phyloP scores from a whole-genome alignment of 2,797 vertebrate genomes.

The Cirrhinus mrigala region DNA sequence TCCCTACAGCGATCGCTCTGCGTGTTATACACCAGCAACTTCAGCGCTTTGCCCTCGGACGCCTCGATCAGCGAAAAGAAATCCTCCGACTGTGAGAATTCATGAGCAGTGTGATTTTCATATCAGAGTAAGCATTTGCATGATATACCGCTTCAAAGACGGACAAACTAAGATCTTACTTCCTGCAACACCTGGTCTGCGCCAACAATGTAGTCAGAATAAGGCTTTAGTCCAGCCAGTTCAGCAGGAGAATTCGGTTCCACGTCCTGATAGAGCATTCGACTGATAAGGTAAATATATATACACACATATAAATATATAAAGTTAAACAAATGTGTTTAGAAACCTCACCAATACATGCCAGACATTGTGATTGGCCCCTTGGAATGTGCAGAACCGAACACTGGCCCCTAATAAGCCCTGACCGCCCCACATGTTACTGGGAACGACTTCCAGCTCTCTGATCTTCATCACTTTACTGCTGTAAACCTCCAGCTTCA shows the following conservation, averaged over 20 bases:
- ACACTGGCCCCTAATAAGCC: constrained; percentile 96
- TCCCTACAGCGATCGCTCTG: constrained; percentile 87
- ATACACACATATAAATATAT: too few relatives aligned
- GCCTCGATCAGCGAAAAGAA: constrained; percentile 93
- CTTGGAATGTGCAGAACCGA: constrained; percentile 94
- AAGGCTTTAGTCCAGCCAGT: constrained; percentile 84
- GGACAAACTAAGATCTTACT: constrained; percentile 72
- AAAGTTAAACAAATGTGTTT: not conserved
- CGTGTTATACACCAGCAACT: constrained; percentile 92
- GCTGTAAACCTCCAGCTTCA: constrained; percentile 93
- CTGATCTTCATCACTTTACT: constrained; percentile 88
- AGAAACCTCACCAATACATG: constrained; percentile 89
- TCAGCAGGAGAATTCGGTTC: constrained; percentile 89
- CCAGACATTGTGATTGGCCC: constrained; percentile 94
- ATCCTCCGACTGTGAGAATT: constrained; percentile 86
- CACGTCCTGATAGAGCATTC: constrained; percentile 81
- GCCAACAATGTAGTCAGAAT: constrained; percentile 92
- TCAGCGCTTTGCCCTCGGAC: constrained; percentile 91
- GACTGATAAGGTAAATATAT: not conserved
- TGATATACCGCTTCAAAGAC: not conserved
- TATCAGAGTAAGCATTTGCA: not conserved
- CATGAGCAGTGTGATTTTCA: not conserved
- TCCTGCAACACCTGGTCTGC: constrained; percentile 96
- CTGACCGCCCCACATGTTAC: constrained; percentile 96
- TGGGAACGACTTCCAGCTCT: constrained; percentile 91